A percentile compares a stretch with the other conserved stretches of the same genome.
Conservation (phyloP, 2,797 vertebrate genomes). For the Microchirus variegatus region DNA sequence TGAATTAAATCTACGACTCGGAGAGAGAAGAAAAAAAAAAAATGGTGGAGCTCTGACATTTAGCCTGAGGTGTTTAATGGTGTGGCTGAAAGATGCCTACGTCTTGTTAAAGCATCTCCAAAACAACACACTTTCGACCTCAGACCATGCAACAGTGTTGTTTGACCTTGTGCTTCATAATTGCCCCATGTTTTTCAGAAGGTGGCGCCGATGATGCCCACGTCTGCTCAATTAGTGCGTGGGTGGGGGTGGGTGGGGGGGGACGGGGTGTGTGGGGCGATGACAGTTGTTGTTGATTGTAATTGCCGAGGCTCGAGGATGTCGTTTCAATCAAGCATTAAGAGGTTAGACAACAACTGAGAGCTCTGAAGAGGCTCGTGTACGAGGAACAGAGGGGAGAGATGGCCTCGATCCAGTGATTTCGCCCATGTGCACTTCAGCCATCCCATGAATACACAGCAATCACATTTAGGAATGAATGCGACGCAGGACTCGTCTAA, state of each 20-base stretch:
- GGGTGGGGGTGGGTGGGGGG: no score
- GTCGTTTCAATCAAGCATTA: slow-evolving; percentile 70
- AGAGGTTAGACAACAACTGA: slow-evolving; percentile 64
- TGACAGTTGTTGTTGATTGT: slow-evolving; percentile 64
- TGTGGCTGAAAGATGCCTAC: slow-evolving; percentile 49
- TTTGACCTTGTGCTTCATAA: slow-evolving; percentile 73
- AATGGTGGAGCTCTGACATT: slow-evolving; percentile 62
- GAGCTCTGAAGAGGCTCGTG: slow-evolving; percentile 57
- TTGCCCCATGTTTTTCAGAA: slow-evolving; percentile 58
- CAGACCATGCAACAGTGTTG: slow-evolving; percentile 47
- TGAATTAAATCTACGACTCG: slow-evolving; percentile 52
- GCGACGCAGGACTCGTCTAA: slow-evolving; percentile 1
- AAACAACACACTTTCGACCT: slow-evolving; percentile 68
- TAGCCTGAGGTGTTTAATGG: slow-evolving; percentile 62
- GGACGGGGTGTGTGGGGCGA: slow-evolving; percentile 49
- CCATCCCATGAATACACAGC: slow-evolving; percentile 37
- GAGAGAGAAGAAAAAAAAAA: not conserved
- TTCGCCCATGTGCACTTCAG: slow-evolving; percentile 21
- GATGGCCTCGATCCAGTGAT: slow-evolving; percentile 44
- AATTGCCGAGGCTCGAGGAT: slow-evolving; percentile 57
- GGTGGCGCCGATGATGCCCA: slow-evolving; percentile 24
- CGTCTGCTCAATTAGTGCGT: slow-evolving; percentile 56
- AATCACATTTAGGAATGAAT: slow-evolving; percentile 25
- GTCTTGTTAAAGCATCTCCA: slow-evolving; percentile 61
- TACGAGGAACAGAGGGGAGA: slow-evolving; percentile 24